Conservation (phyloP, 2,113 vertebrate genomes). For the Rostratula benghalensis region DNA sequence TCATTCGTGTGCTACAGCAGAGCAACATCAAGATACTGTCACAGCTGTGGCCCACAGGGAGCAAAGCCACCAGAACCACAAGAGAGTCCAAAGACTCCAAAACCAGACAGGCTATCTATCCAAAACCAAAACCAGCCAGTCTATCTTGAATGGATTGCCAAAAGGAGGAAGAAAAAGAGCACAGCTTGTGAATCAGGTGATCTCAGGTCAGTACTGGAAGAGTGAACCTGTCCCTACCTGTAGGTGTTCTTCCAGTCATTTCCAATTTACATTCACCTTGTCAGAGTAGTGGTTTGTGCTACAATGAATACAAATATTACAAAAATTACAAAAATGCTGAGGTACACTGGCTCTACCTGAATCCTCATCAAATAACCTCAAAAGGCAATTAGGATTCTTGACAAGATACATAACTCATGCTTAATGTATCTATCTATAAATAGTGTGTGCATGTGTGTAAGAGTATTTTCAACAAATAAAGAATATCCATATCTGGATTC, state of each 20-base stretch:
- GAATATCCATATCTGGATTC: neutral
- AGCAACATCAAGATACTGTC: neutral
- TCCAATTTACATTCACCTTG: neutral
- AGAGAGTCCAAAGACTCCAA: neutral
- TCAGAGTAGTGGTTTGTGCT: neutral
- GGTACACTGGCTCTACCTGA: neutral
- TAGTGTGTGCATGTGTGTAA: neutral
- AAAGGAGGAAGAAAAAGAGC: neutral
- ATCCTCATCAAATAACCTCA: neutral
- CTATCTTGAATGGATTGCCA: neutral
- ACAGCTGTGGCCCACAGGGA: neutral
- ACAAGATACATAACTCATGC: neutral
- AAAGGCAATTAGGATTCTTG: neutral
- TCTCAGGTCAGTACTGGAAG: neutral
- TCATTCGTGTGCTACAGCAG: neutral
- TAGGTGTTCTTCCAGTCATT: neutral
- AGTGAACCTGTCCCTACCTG: neutral
- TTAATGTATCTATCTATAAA: neutral
- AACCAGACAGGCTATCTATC: neutral
- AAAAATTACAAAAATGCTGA: neutral
- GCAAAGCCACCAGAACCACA: neutral
- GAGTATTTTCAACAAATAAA: neutral
- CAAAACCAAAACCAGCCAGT: neutral
- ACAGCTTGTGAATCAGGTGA: neutral
- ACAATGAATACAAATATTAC: too few relatives aligned